Base-by-base conservation (phyloP, 2,888 invertebrate species). In the Sabellastarte sp. region DNA sequence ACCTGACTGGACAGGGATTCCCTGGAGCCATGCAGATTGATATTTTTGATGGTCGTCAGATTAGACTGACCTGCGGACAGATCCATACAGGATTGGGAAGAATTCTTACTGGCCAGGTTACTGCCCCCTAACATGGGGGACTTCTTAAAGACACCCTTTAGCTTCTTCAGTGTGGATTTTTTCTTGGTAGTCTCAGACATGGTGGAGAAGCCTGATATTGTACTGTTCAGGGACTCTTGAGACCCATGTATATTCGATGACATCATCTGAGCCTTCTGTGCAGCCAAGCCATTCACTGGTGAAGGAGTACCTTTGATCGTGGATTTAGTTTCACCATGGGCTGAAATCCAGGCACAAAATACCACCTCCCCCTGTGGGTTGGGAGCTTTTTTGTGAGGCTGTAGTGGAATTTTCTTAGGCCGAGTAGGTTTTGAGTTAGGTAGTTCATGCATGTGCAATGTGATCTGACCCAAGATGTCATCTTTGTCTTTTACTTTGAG, bases 401-500 rank as follows among this genome's bases (percentile, higher is more conserved):
- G 77, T 26, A 82, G 73, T 0, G 75, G 67, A 2, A 70, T 61
- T 29, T 15, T 70, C 50, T 73, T 70, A 3, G 71, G 73, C 57
- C 33, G 5, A 15, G 71, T 71, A 2, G 76, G 76, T 61, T 76
- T 75, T 59, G 74, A 75, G 10, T 71, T 71, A 24, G 70, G 72
- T 29, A 80, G 68, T 2, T 75, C 71, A 4, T 74, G 65, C 26
- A 79, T 66, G 5, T 78, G 79, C 24, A 80, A 65, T n/a, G 68
- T 71, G 26, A 80, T 71, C 63, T 78, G 77, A 31, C 80, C 80
- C 24, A 80, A 64, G n/a, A 78, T 70, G 64, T 79, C 78, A 57
- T 80, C 78, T 57, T 80, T 80, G 60, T 80, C 80, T 29, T 77
- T 79, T 30, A 78, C 78, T 33, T 74, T 76, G 67, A 80, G 77